These are phyloP conservation scores for Perccottus glenii DNA, from an alignment of 2,113 vertebrate genomes.

Conservation along the genomic window DNA sequence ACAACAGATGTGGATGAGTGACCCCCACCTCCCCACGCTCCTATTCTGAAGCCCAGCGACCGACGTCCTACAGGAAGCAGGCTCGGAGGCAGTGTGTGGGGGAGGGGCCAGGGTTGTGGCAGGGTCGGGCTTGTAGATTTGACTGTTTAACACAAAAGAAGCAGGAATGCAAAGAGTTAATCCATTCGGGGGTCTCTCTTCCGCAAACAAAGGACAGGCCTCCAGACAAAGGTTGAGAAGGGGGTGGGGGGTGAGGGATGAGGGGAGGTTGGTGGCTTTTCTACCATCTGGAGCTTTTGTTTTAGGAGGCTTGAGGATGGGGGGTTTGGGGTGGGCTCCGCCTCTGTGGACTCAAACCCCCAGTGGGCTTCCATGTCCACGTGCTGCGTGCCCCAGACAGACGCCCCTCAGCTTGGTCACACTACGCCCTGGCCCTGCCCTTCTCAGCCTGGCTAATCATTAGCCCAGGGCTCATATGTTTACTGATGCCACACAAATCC, in stretches of 20 bases:
- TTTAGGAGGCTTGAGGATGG: constrained; percentile 66
- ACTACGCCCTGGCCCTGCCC: constrained; percentile 47
- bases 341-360: constrained; percentile 34
- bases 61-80: constrained; percentile 70
- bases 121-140: constrained; percentile 67
- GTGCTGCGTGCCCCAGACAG: constrained; percentile 75
- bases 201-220: constrained; percentile 81
- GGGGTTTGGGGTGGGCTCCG: constrained; percentile 15
- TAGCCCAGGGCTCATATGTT: constrained; percentile 14
- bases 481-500: constrained; percentile 1
- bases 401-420: constrained; percentile 66
- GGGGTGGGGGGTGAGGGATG: constrained; percentile 65
- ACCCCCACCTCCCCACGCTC: constrained; percentile 53
- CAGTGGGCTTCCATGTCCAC: constrained; percentile 61
- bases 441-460: constrained; percentile 58
- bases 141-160: constrained; percentile 83
- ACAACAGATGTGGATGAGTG: constrained; percentile 78
- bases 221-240: constrained; percentile 81
- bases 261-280: constrained; percentile 74
- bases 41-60: constrained; percentile 46
- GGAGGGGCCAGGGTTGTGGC: constrained; percentile 35
- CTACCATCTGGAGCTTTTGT: constrained; percentile 85
- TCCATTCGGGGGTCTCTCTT: constrained; percentile 79
- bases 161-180: constrained; percentile 84
- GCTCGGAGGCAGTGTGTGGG: constrained; percentile 46